phyloP scores from a whole-genome alignment of 2,113 vertebrate genomes.

The Emydocephalus ijimae region DNA sequence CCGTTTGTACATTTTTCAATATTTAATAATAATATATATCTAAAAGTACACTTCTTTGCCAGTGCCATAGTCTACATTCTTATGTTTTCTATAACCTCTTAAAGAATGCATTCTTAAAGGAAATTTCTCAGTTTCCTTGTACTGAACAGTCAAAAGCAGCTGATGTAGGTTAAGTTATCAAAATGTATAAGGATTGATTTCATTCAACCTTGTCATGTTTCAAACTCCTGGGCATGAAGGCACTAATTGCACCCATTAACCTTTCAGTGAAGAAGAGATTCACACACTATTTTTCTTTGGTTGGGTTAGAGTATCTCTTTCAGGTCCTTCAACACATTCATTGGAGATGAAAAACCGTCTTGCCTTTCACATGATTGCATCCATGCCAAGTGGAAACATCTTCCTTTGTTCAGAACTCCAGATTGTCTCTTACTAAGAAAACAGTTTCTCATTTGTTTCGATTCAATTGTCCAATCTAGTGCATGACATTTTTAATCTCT shows the following conservation, averaged over 20 bases:
- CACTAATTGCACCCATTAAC: neutral
- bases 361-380: neutral
- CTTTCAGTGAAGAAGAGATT: neutral
- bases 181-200: neutral
- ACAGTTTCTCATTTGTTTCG: neutral
- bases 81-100: neutral
- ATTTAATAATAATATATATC: neutral
- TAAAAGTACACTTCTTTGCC: neutral
- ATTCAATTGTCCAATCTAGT: neutral
- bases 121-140: neutral
- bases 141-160: neutral
- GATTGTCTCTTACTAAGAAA: neutral
- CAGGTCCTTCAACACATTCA: neutral
- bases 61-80: neutral
- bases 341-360: neutral
- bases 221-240: neutral
- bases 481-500: neutral
- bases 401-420: neutral
- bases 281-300: neutral
- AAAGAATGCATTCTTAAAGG: neutral
- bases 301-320: neutral
- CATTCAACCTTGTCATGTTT: neutral
- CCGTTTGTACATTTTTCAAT: neutral
- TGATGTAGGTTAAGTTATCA: neutral
- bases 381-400: neutral